These are phyloP conservation scores for Seriola quinqueradiata DNA, from an alignment of 2,113 vertebrate species.

Conservation along the genomic window DNA sequence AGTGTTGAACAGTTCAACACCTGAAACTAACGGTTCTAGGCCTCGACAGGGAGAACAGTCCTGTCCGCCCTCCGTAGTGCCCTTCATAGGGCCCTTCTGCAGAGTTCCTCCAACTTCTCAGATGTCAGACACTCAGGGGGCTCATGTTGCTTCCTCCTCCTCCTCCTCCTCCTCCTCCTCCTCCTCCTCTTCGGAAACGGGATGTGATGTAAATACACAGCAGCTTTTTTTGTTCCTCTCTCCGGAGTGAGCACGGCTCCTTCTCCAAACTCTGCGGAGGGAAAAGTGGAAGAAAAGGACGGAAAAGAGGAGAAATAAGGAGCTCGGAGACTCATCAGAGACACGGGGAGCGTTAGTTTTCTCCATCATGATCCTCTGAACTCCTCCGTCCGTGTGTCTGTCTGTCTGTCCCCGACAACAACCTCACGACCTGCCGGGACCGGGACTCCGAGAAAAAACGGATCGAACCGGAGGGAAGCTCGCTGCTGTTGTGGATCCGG, in stretches of 20 bases:
- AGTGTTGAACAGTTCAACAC: too few species aligned
- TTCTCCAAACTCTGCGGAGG: constrained; percentile 3
- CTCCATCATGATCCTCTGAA: constrained; percentile 51
- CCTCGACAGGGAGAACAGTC: too few species aligned
- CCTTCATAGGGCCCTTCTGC: background rate
- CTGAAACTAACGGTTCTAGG: too few species aligned
- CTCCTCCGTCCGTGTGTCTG: background rate
- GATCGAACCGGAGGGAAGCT: constrained; percentile 13
- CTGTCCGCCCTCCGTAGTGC: too few species aligned
- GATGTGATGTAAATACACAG: constrained; percentile 85
- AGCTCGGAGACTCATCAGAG: accelerated
- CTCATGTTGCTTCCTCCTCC: constrained; percentile 52
- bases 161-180: constrained; percentile 49
- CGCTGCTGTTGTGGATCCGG: constrained; percentile 54
- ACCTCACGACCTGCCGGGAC: constrained; percentile 21
- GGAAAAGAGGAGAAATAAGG: background rate
- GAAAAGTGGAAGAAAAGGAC: background rate
- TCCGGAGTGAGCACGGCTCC: constrained; percentile 55
- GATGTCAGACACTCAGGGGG: constrained; percentile 46
- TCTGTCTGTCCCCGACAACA: constrained; percentile 3
- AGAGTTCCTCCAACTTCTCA: constrained; percentile 49
- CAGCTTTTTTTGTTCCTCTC: constrained; percentile 39
- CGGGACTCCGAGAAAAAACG: background rate
- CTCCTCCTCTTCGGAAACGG: constrained; percentile 80
- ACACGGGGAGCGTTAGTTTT: background rate